Conservation (phyloP, 1,140 invertebrate species). For the Idris sp. region DNA sequence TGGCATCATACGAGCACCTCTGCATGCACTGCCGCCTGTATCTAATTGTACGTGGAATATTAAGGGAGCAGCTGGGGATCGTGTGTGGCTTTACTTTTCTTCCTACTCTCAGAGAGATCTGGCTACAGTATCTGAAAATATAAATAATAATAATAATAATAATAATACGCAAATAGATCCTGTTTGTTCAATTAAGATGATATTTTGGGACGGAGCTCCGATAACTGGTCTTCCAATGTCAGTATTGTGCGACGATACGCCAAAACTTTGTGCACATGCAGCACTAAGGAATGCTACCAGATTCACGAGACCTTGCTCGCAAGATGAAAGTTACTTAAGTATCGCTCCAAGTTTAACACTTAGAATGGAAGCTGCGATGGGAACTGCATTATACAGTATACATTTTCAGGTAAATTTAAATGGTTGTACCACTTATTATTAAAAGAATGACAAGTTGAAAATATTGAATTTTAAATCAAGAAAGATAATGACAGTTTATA, state of each 20-base stretch:
- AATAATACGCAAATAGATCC: constrained; percentile 37
- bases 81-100: constrained; percentile 92
- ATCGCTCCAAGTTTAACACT: constrained; percentile 79
- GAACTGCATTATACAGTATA: constrained; percentile 79
- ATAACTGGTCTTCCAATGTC: constrained; percentile 76
- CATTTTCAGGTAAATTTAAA: constrained; percentile 75
- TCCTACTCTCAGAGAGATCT: constrained; percentile 86
- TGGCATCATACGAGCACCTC: constrained; percentile 85
- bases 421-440: no score
- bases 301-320: constrained; percentile 84
- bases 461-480: no score
- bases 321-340: constrained; percentile 88
- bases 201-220: constrained; percentile 73
- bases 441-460: neutral
- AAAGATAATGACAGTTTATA: no score
- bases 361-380: constrained; percentile 73
- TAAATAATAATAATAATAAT: constrained; percentile 23
- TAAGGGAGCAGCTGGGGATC: constrained; percentile 85
- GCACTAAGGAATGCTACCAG: constrained; percentile 86
- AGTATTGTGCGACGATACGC: constrained; percentile 87
- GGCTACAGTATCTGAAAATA: constrained; percentile 72
- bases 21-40: constrained; percentile 89
- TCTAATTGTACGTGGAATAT: constrained; percentile 92
- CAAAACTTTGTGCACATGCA: constrained; percentile 88
- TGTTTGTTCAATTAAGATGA: constrained; percentile 68